Evolutionary conservation across 2,888 invertebrate genomes (phyloP).

Genomic region (Cordilura impudica): DNA sequence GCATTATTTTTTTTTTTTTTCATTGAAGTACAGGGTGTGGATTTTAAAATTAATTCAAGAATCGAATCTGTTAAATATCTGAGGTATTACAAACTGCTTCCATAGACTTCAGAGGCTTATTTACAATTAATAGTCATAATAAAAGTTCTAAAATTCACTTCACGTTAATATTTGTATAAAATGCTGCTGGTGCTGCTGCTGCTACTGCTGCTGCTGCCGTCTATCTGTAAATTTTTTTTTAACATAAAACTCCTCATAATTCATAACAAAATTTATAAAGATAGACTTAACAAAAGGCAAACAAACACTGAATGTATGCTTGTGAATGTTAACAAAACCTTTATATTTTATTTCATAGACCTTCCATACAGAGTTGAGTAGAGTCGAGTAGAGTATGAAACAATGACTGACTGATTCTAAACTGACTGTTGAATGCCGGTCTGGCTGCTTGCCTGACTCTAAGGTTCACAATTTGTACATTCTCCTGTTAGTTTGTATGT

Average conservation of each 20-base stretch:
- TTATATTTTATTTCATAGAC: constrained; percentile 46
- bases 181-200: too few species aligned
- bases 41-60: too few species aligned
- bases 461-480: constrained; percentile 12
- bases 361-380: background rate
- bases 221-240: background rate
- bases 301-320: constrained; percentile 54
- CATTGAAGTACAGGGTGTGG: too few species aligned
- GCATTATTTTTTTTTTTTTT: too few species aligned
- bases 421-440: constrained; percentile 58
- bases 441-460: too few species aligned
- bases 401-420: constrained; percentile 33
- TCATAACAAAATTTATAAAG: constrained; percentile 56
- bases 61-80: too few species aligned
- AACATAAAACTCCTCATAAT: constrained; percentile 31
- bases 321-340: constrained; percentile 51
- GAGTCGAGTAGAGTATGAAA: constrained; percentile 9
- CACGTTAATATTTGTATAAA: too few species aligned
- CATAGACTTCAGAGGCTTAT: too few species aligned
- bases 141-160: too few species aligned
- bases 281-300: constrained; percentile 54
- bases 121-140: too few species aligned
- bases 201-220: too few species aligned
- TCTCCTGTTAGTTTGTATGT: background rate
- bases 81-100: too few species aligned